Conservation (phyloP, 2,113 vertebrate species). For the Phyllostomus discolor region DNA sequence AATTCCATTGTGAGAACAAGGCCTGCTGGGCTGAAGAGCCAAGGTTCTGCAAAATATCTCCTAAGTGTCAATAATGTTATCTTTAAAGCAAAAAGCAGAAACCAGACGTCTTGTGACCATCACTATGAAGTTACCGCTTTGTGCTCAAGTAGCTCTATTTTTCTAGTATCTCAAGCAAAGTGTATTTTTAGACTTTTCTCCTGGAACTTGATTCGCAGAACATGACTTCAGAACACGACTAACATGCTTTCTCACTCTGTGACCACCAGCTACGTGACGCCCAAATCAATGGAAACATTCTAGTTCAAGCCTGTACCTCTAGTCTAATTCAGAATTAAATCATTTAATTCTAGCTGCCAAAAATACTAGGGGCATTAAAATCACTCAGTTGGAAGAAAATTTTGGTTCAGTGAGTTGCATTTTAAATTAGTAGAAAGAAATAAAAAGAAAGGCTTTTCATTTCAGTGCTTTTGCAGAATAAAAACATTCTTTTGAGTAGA, state of each 20-base stretch:
- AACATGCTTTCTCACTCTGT: not conserved
- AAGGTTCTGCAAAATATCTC: not conserved
- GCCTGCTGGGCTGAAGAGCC: not conserved
- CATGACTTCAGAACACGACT: not conserved
- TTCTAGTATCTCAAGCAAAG: not conserved
- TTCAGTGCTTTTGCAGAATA: not conserved
- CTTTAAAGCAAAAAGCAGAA: not conserved
- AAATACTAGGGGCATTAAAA: not conserved
- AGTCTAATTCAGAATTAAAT: not conserved
- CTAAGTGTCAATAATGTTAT: not conserved
- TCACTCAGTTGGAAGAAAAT: not conserved
- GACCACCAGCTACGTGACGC: not conserved
- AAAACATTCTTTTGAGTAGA: not conserved
- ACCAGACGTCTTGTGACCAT: not conserved
- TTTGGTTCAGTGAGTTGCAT: not conserved
- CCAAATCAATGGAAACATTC: not conserved
- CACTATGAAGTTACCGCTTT: not conserved
- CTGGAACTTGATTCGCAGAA: not conserved
- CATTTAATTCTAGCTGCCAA: not conserved
- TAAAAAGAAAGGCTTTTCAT: not conserved
- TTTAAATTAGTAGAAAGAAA: not conserved
- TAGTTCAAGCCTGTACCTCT: not conserved
- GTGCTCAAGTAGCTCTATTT: not conserved
- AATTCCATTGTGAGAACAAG: not conserved
- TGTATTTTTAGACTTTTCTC: not conserved